A percentile compares a stretch with the other conserved stretches of the same genome.
Evolutionary conservation across 2,797 vertebrate species (phyloP).

Genomic region (Protonibea diacanthus): DNA sequence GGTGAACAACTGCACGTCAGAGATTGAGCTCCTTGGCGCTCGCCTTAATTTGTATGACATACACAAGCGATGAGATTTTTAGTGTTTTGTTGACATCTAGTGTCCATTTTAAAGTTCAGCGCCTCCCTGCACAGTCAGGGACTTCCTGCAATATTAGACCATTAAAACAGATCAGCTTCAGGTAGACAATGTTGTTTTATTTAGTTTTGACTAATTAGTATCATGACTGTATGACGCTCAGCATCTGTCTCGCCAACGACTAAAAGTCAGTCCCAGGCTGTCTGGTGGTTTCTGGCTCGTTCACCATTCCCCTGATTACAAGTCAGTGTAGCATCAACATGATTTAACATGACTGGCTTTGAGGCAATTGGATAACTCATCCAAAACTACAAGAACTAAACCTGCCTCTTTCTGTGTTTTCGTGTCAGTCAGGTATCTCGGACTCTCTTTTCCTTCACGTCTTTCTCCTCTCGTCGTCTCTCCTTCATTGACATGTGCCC

Average conservation of each 20-base stretch:
- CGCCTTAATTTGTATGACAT: background rate
- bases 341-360: background rate
- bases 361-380: background rate
- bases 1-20: no score
- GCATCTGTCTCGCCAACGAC: no score
- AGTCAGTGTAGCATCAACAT: no score
- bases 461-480: background rate
- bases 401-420: background rate
- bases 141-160: background rate
- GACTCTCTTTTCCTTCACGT: background rate
- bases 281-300: no score
- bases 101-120: background rate
- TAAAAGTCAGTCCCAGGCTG: no score
- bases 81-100: constrained; percentile 12
- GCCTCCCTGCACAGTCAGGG: background rate
- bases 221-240: no score
- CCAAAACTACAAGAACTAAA: background rate
- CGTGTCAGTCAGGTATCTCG: background rate
- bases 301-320: no score
- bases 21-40: background rate
- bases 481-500: background rate
- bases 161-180: background rate
- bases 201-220: background rate
- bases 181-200: background rate
- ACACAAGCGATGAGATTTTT: background rate